Evolutionary conservation across 53 echinoderm and acorn worm genomes (phyloP), one percentile per base, ranked within the genome.

Genomic region (Holothuria scabra): DNA sequence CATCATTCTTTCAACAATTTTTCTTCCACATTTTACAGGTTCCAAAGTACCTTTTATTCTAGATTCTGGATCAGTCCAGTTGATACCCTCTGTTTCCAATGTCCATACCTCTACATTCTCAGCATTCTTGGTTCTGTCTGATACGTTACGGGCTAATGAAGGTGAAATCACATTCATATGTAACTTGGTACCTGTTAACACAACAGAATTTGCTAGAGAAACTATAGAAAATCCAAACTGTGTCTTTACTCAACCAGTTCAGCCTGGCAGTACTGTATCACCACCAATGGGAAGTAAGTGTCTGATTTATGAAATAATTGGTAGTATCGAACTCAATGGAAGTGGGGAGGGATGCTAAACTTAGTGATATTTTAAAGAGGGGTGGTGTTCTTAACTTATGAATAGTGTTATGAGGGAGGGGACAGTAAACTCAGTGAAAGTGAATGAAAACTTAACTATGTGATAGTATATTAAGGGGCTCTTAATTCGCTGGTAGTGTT

Each of bases 101-200:
- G 87, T 94, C 62, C 57, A 56, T 25, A 46, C 74, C 23, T 56
- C 86, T 12, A 31, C 65, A 63, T 92, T 94, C 85, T 83, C 72
- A 1, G 71, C 90, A 23, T 85, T 90, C 58, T 85, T 97, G 64
- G 89, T 90, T 31, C 90, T 97, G 5, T 86, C 86, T 1, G 85
- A 80, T 1, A 76, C 83, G 3, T 79, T 97, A n/a, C 65, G 33
- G 63, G 60, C 89, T 10, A 82, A 84, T 18, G 94, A 92, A 44
- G 97, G 87, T 23, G 84, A 88, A 14, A 90, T 97, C 14, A 85
- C 88, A 2, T 90, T 86, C 23, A 67, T 81, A 48, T 97, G 97
- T 83, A 32, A 70, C 25, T 63, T 94, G 25, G 84, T 67, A 56
- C 67, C 90, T 14, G 89, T 90, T 58, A 88, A 88, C 60, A 86